Base-by-base conservation (phyloP, 2,888 invertebrate species). In the Polydrusus pterygomalis region DNA sequence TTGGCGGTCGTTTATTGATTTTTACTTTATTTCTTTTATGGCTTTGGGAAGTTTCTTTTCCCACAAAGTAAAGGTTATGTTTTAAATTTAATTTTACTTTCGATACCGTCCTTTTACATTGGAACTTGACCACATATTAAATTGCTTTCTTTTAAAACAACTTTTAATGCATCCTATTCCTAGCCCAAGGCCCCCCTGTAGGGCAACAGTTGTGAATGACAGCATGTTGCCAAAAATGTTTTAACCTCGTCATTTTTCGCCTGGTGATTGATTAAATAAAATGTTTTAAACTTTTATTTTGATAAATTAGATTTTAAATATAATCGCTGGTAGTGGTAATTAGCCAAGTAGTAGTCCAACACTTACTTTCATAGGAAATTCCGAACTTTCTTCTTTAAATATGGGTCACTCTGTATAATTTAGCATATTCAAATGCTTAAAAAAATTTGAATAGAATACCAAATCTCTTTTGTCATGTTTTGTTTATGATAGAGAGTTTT, bases 351-450 rank as follows among this genome's bases (percentile, higher is more conserved):
- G 34, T 51, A 64, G 25, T 17, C 51, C 38, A 62, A 62, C 74
- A 54, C 45, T 69, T 54, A 69, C 74, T 74, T 69, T 74, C 74
- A 74, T 74, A 51, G 74, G 74, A 74, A 74, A 74, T 74, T 54
- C 74, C 74, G 54, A 69, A 74, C 74, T 74, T 74, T 74, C 74
- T 74, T 74, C 74, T 74, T 74, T 63, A 47, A 74, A 69, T 62
- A 69, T 63, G 67, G 67, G 74, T 74, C 49, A 62, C 69, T 74
- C 74, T 74, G 74, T 74, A 69, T 63, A 74, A 54, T 69, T 74
- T 74, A 69, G 43, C 74, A 74, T 74, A 74, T 74, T 74, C 69
- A 74, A 63, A 74, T 74, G 74, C 54, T 62, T 74, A 69, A 51
- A 62, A 67, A 67, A 69, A 70, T 70, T 70, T 74, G 74, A 74